Evolutionary conservation across 2,797 vertebrate genomes (phyloP).

Genomic region (Chaetophractus vellerosus): DNA sequence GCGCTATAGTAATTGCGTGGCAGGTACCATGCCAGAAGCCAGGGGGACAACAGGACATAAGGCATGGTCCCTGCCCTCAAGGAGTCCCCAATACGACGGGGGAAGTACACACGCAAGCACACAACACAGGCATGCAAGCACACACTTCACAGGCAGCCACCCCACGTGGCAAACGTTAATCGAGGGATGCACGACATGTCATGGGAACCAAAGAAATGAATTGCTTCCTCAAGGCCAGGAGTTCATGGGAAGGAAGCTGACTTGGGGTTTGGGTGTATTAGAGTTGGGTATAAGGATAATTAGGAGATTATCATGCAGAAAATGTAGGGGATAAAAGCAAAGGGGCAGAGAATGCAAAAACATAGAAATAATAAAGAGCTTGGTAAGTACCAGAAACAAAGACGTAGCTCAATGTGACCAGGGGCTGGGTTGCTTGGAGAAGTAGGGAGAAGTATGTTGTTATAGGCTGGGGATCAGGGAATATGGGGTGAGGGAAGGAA

Average conservation of each 20-base stretch:
- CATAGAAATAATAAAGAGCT: background rate
- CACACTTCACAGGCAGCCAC: background rate
- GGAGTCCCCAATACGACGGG: background rate
- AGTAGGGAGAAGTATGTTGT: background rate
- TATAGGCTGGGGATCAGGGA: background rate
- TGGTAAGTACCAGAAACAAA: constrained; percentile 15
- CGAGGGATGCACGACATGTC: background rate
- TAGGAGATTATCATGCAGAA: background rate
- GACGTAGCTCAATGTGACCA: background rate
- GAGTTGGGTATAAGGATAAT: background rate
- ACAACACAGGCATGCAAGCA: no score
- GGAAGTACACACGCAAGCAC: background rate
- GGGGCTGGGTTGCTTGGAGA: background rate
- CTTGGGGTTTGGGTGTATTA: background rate
- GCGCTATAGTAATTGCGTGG: background rate
- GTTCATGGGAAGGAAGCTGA: background rate
- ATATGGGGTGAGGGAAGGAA: background rate
- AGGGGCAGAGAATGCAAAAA: background rate
- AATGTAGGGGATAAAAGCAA: background rate
- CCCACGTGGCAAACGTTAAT: background rate
- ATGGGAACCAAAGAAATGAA: background rate
- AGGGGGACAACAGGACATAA: background rate
- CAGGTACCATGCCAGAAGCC: background rate
- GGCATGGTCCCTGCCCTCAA: background rate
- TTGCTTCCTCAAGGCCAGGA: background rate